A percentile compares a stretch with the other conserved stretches of the same genome.
phyloP scores from a whole-genome alignment of 1,140 invertebrate genomes.

The Drosophila tsacasi region DNA sequence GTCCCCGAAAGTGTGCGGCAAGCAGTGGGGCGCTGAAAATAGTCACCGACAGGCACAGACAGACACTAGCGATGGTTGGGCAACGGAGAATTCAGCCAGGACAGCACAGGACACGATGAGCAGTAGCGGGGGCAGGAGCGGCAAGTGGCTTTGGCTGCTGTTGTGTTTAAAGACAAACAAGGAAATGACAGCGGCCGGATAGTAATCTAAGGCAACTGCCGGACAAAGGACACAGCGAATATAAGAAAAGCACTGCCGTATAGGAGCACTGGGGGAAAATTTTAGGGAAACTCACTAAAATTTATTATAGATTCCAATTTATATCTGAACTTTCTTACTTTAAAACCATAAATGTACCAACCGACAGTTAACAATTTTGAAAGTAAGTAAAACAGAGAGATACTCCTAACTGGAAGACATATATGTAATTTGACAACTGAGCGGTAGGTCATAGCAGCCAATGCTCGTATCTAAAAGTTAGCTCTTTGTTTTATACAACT shows the following conservation, averaged over 20 bases:
- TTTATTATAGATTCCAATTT: background rate
- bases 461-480: too few relatives aligned
- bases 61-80: conserved; percentile 31
- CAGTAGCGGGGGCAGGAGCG: background rate
- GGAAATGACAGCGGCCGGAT: conserved; percentile 62
- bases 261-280: conserved; percentile 6
- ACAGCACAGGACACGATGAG: background rate
- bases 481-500: too few relatives aligned
- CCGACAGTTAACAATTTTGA: background rate
- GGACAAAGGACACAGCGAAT: conserved; percentile 41
- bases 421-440: too few relatives aligned
- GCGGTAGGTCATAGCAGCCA: too few relatives aligned
- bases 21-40: conserved; percentile 52
- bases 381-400: too few relatives aligned
- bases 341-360: too few relatives aligned
- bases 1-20: conserved; percentile 41
- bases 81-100: conserved; percentile 1
- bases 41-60: conserved; percentile 56
- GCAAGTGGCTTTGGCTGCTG: conserved; percentile 33
- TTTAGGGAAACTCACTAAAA: background rate
- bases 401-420: background rate
- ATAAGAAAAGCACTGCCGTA: conserved; percentile 37
- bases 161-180: conserved; percentile 61
- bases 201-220: conserved; percentile 45
- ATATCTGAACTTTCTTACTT: background rate